Percentiles rank a stretch among this genome's conserved stretches.
These are phyloP conservation scores for Pycnonotus jocosus DNA, from an alignment of 2,113 vertebrate genomes.

Conservation along the genomic window DNA sequence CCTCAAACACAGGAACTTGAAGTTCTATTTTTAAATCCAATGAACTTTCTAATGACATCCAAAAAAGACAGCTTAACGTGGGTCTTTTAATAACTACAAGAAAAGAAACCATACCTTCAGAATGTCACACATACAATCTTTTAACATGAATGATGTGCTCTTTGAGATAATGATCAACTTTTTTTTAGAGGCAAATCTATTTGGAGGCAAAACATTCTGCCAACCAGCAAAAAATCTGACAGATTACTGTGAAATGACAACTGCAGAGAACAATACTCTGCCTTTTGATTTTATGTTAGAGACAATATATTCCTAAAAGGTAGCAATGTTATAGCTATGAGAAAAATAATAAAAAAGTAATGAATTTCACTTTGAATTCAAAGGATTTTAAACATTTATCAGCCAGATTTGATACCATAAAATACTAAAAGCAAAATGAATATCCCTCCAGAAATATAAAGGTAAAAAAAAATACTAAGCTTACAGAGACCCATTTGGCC, in stretches of 20 bases:
- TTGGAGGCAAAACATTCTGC: conserved; percentile 9
- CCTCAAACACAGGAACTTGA: neutral
- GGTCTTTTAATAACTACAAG: neutral
- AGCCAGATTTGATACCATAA: neutral
- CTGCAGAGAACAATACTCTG: neutral
- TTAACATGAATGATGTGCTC: neutral
- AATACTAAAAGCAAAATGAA: neutral
- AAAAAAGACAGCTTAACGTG: neutral
- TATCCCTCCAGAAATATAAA: neutral
- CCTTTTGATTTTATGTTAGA: neutral
- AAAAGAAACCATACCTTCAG: neutral
- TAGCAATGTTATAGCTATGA: neutral
- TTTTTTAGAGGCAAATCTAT: neutral
- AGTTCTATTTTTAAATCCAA: conserved; percentile 17
- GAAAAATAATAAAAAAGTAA: neutral
- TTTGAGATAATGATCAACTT: neutral
- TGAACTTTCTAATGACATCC: neutral
- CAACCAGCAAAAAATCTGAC: neutral
- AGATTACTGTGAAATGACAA: neutral
- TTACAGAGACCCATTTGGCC: neutral
- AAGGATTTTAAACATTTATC: neutral
- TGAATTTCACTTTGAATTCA: neutral
- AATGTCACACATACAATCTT: neutral
- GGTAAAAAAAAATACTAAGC: neutral
- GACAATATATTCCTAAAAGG: neutral